Conservation (phyloP, 2,797 vertebrate genomes). For the Triplophysa yarkandensis region DNA sequence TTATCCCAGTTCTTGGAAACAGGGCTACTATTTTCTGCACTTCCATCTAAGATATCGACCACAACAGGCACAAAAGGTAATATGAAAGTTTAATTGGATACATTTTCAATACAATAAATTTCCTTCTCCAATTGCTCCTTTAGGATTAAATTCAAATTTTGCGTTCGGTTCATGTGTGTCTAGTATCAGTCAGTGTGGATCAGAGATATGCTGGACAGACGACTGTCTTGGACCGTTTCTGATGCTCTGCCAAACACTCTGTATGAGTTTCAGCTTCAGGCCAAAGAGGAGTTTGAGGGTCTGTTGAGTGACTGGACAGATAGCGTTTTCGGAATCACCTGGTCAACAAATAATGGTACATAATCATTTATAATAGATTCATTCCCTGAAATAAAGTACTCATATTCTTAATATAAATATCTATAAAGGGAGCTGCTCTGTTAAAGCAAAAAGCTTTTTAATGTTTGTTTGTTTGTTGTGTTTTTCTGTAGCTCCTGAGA, state of each 20-base stretch:
- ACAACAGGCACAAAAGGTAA: conserved; percentile 44
- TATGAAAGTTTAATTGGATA: not conserved
- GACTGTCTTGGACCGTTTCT: conserved; percentile 56
- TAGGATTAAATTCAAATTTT: too few species aligned
- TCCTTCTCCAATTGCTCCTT: too few species aligned
- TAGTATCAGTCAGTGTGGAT: conserved; percentile 36
- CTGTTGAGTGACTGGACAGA: conserved; percentile 86
- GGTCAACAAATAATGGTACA: conserved; percentile 72
- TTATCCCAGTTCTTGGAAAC: conserved; percentile 79
- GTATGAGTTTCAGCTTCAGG: conserved; percentile 79
- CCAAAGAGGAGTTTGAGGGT: conserved; percentile 80
- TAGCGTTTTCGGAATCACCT: conserved; percentile 69
- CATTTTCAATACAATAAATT: too few species aligned
- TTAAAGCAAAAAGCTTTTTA: not conserved
- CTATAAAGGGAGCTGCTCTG: not conserved
- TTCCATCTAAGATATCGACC: conserved; percentile 83
- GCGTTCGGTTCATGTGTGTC: conserved; percentile 35
- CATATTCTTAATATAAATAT: too few species aligned
- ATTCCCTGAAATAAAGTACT: too few species aligned
- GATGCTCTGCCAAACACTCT: conserved; percentile 69
- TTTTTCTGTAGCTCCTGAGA: conserved; percentile 27
- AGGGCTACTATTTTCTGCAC: conserved; percentile 60
- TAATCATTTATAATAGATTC: too few species aligned
- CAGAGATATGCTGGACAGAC: rapidly evolving
- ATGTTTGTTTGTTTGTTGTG: not conserved